Evolutionary conservation across 2,888 invertebrate genomes (phyloP).

Genomic region (Chrysomela aeneicollis): DNA sequence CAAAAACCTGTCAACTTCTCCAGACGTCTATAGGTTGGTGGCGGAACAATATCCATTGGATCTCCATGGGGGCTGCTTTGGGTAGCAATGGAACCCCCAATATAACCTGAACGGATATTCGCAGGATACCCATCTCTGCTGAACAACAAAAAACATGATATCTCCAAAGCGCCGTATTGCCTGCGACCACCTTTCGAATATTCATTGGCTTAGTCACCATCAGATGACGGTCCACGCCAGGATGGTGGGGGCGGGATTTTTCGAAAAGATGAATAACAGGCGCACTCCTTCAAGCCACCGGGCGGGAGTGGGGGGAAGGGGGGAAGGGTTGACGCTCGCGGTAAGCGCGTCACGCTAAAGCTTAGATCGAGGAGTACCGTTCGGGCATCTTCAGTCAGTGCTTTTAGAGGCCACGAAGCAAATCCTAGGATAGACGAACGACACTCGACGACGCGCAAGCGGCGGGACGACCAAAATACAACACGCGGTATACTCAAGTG

Average conservation of each 20-base stretch:
- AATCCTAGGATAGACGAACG: conserved; percentile 62
- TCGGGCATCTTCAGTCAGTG: conserved; percentile 60
- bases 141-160: background rate
- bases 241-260: conserved; percentile 51
- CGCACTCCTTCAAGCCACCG: conserved; percentile 21
- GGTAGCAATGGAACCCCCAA: too few species aligned
- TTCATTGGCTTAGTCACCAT: conserved; percentile 54
- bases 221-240: conserved; percentile 45
- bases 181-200: conserved; percentile 40
- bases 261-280: conserved; percentile 29
- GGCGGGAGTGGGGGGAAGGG: conserved; percentile 36
- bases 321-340: conserved; percentile 43
- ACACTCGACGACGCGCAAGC: conserved; percentile 59
- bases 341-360: conserved; percentile 57
- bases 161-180: background rate
- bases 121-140: too few species aligned
- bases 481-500: conserved; percentile 51
- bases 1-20: too few species aligned
- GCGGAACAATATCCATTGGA: too few species aligned
- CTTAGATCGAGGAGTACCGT: conserved; percentile 59
- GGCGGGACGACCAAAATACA: conserved; percentile 53
- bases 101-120: too few species aligned
- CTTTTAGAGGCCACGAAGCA: conserved; percentile 62
- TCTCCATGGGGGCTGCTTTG: too few species aligned
- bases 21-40: too few species aligned